Conservation (phyloP, 2,113 vertebrate genomes). For the Scytalopus superciliaris region DNA sequence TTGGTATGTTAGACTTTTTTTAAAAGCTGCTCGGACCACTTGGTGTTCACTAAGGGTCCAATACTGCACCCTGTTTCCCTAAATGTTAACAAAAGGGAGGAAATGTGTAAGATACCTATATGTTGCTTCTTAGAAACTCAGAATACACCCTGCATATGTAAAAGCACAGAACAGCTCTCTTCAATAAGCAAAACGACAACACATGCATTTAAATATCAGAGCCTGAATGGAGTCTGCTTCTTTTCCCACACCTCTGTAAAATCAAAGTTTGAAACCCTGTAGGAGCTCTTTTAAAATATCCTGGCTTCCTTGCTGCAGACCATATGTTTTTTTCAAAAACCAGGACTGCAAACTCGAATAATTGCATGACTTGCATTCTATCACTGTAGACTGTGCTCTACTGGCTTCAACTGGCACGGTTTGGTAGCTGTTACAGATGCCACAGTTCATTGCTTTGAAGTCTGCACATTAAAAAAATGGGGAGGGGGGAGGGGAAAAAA, state of each 20-base stretch:
- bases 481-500: rapidly evolving
- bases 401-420: conserved; percentile 67
- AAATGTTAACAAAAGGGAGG: background rate
- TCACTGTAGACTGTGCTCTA: conserved; percentile 50
- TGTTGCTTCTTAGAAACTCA: background rate
- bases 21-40: background rate
- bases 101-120: background rate
- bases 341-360: conserved; percentile 57
- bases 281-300: conserved; percentile 79
- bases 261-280: conserved; percentile 78
- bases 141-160: background rate
- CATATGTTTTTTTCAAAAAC: conserved; percentile 75
- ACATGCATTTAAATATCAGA: conserved; percentile 70
- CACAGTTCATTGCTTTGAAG: conserved; percentile 80
- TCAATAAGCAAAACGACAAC: conserved; percentile 51
- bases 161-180: conserved; percentile 38
- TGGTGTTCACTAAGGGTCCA: background rate
- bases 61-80: background rate
- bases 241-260: conserved; percentile 75
- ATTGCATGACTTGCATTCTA: conserved; percentile 58
- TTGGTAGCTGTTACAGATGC: conserved; percentile 77
- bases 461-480: conserved; percentile 55
- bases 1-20: background rate
- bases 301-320: conserved; percentile 73
- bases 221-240: conserved; percentile 65